Evolutionary conservation across 2,113 vertebrate genomes (phyloP), one percentile per base, ranked within the genome.

Genomic region (Procapra przewalskii): DNA sequence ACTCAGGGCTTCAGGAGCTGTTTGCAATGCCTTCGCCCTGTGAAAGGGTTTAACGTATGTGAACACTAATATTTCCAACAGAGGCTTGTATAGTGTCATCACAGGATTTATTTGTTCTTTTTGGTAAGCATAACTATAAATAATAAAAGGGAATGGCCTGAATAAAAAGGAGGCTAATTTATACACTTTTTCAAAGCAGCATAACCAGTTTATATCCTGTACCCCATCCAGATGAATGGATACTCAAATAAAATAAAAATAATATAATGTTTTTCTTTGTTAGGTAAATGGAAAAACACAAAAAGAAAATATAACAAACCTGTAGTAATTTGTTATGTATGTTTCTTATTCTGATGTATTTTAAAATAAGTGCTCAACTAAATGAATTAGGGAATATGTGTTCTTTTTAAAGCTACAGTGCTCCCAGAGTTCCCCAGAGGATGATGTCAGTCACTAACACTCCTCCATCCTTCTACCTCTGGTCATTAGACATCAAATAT

Each of bases 31-130:
- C 48, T 94, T 96, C 86, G 90, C 81, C n/a, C 93, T 75, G 21
- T 81, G 94, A 96, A 94, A 86, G 62, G 60, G 82, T 91, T 97
- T 96, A 95, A 55, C 13, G 57, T 75, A 93, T 40, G 31, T 2
- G 91, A 97, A 95, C 94, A 81, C 54, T 91, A 88, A 94, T 94
- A 97, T 96, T 97, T 97, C 93, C 96, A 93, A 88, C 64, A 87
- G 92, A 79, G 89, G 83, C 93, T 98, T 94, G 33, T 67, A 27
- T n/a, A 71, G 55, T 93, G 94, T 94, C 12, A 3, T 96, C 97
- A 81, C 60, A 82, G 71, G 54, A 97, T 97, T 98, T 98, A 98
- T 97, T 98, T 98, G 93, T 97, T 97, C 89, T 98, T 89, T 97
- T 94, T 5, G 4, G 83, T 95, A 87, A 98, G 54, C 40, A 59